Conservation (phyloP, 2,888 invertebrate species). For the Ophioninae sp. region DNA sequence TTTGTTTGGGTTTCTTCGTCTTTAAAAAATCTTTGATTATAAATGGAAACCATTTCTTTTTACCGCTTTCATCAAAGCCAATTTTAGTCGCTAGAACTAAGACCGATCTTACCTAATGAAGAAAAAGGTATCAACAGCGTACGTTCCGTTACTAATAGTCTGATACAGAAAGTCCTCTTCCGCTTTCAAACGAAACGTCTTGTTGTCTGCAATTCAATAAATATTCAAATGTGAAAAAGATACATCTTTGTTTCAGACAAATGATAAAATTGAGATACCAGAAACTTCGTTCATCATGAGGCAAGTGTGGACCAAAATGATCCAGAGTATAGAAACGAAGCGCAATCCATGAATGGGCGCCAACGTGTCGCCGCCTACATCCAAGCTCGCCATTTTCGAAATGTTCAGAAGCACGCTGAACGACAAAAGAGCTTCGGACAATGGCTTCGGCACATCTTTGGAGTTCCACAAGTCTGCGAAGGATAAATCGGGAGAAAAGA, state of each 20-base stretch:
- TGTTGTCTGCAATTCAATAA: conserved; percentile 79
- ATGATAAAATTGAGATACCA: conserved; percentile 63
- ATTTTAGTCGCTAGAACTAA: background rate
- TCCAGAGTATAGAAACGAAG: conserved; percentile 85
- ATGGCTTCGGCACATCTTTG: conserved; percentile 67
- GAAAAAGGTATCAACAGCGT: conserved; percentile 85
- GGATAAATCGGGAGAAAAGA: too few relatives aligned
- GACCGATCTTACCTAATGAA: conserved; percentile 83
- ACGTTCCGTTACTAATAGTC: conserved; percentile 83
- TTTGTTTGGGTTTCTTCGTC: too few relatives aligned
- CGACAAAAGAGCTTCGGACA: conserved; percentile 72
- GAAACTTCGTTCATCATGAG: conserved; percentile 73
- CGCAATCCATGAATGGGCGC: conserved; percentile 84
- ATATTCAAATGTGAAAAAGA: background rate
- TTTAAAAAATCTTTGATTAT: too few relatives aligned
- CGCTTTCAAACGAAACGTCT: conserved; percentile 79
- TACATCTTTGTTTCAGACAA: conserved; percentile 2
- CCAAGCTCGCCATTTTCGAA: conserved; percentile 72
- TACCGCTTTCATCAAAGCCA: background rate
- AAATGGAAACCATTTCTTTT: too few relatives aligned
- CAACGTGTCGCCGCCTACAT: conserved; percentile 82
- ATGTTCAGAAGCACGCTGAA: conserved; percentile 75
- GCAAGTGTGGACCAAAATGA: conserved; percentile 81
- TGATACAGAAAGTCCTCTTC: conserved; percentile 82
- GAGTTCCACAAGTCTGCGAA: conserved; percentile 68